Base-by-base conservation (phyloP, 2,888 invertebrate species). In the Xylota sylvarum region DNA sequence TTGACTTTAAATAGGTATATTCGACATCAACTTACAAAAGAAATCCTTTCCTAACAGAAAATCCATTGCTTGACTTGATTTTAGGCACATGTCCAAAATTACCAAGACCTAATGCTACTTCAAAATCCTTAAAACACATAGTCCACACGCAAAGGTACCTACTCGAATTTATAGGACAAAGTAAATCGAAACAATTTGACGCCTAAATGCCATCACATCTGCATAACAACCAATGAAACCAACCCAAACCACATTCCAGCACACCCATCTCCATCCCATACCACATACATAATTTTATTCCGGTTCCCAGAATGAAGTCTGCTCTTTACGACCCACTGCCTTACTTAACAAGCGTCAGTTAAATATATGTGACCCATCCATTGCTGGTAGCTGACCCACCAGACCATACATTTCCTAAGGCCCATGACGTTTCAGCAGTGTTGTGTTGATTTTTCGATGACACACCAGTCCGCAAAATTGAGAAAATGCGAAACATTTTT, bases 401-500 rank as follows among this genome's bases (percentile, higher is more conserved):
- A 19, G n/a, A 6, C n/a, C 3, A 10, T 5, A 1, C 32, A 58
- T 40, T 32, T 37, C 12, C n/a, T 2, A 32, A 35, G 27, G 23
- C 32, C 37, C 46, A 12, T 35, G 50, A 62, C 17, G 35, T 48
- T 43, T n/a, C n/a, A n/a, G n/a, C n/a, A 56, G 46, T 43, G 43
- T n/a, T 50, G 55, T 83, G 64, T 30, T 56, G 58, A 60, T 82
- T 77, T 76, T 79, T 50, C 73, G 79, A 78, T 72, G 65, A 58
- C 58, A 67, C 30, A 62, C 52, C 83, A 67, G 56, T 79, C 48
- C 67, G 60, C 79, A 73, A 73, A 79, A 83, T 79, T 73, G 83
- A 65, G 73, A 79, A 83, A 72, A 83, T 65, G 65, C 82, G 55
- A 56, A 76, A 48, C 32, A 73, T 67, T 83, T 83, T 79, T 50